Conservation (phyloP, 2,797 vertebrate species). For the Ctenochaetus hawaiiensis region DNA sequence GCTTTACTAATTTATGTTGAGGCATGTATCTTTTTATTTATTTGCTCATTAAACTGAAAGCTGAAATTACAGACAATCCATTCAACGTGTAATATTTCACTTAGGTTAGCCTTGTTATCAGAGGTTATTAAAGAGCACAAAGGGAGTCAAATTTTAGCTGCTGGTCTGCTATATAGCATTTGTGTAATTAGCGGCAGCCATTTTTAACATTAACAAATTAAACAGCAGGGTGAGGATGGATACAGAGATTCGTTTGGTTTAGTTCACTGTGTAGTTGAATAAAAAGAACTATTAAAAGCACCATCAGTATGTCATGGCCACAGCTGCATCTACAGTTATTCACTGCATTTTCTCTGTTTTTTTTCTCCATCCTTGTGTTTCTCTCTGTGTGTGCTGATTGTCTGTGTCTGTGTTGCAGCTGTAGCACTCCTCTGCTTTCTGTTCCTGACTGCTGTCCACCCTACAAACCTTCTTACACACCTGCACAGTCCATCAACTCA, state of each 20-base stretch:
- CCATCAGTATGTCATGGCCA: too few relatives aligned
- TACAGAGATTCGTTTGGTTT: slow-evolving; percentile 7
- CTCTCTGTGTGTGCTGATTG: too few relatives aligned
- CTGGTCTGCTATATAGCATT: slow-evolving; percentile 48
- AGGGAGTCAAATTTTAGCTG: slow-evolving; percentile 36
- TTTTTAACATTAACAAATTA: slow-evolving; percentile 29
- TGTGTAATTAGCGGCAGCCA: slow-evolving; percentile 16
- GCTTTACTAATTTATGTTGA: slow-evolving; percentile 58
- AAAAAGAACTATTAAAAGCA: background rate
- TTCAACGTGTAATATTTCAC: slow-evolving; percentile 36
- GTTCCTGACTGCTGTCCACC: too few relatives aligned
- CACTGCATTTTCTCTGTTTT: too few relatives aligned
- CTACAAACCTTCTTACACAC: too few relatives aligned
- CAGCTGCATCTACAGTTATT: too few relatives aligned
- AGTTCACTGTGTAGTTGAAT: background rate
- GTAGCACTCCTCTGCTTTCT: too few relatives aligned
- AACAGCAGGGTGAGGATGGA: slow-evolving; percentile 17
- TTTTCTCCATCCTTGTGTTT: too few relatives aligned
- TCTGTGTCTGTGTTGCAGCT: too few relatives aligned
- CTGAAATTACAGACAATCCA: slow-evolving; percentile 64
- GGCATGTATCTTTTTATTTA: slow-evolving; percentile 59
- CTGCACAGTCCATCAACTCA: too few relatives aligned
- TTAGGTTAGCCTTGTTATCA: slow-evolving; percentile 40
- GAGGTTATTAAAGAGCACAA: slow-evolving; percentile 42
- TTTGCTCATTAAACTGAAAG: slow-evolving; percentile 47